These are phyloP conservation scores for Xanthorhoe designata DNA, from an alignment of 2,888 invertebrate species.

Conservation along the genomic window DNA sequence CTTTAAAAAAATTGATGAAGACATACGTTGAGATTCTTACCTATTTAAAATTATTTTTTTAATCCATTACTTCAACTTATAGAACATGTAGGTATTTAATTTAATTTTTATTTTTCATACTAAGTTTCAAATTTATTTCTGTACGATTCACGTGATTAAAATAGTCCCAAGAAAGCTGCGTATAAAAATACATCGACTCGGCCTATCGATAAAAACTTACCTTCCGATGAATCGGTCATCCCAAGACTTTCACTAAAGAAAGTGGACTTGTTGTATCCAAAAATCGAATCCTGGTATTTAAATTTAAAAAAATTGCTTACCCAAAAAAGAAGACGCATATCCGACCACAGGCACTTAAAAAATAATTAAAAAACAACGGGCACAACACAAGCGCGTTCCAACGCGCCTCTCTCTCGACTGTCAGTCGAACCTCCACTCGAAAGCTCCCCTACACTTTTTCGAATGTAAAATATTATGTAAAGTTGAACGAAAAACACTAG, in stretches of 20 bases:
- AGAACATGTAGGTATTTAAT: background rate
- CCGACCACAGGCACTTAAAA: conserved; percentile 73
- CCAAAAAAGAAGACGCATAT: conserved; percentile 82
- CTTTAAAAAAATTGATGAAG: too few species aligned
- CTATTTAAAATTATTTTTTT: too few species aligned
- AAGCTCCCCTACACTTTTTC: conserved; percentile 73
- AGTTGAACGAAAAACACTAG: conserved; percentile 67
- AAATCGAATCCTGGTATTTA: conserved; percentile 37
- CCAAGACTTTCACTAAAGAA: conserved; percentile 73
- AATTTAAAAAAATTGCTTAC: conserved; percentile 59
- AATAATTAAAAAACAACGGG: conserved; percentile 55
- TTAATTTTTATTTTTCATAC: background rate
- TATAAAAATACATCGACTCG: conserved; percentile 46
- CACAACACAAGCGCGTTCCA: conserved; percentile 79
- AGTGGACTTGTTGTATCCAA: conserved; percentile 54
- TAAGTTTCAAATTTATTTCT: too few species aligned
- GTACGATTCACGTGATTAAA: conserved; percentile 17
- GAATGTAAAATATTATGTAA: conserved; percentile 71
- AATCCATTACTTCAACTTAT: too few species aligned
- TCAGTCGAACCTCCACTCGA: conserved; percentile 47
- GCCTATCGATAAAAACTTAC: conserved; percentile 57
- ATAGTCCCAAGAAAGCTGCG: conserved; percentile 35
- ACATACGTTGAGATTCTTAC: too few species aligned
- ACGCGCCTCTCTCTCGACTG: conserved; percentile 77
- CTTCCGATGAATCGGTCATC: conserved; percentile 63